phyloP scores from a whole-genome alignment of 2,888 invertebrate species.

The Oscheius sp. region DNA sequence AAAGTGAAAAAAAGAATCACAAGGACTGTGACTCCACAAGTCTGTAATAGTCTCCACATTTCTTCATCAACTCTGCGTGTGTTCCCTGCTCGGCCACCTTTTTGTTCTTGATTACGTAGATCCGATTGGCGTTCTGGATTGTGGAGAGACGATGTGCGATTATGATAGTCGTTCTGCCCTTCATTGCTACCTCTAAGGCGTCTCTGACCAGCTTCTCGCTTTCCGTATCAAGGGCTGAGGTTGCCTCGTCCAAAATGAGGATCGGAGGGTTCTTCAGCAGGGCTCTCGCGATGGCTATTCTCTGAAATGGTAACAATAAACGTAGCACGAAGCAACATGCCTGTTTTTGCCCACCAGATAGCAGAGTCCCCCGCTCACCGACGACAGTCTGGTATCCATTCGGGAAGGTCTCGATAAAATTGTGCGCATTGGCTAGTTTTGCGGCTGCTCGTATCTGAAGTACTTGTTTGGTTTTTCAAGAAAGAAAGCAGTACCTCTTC shows the following conservation, averaged over 20 bases:
- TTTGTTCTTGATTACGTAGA: too few species aligned
- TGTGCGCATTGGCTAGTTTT: slow-evolving; percentile 88
- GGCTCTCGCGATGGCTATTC: slow-evolving; percentile 93
- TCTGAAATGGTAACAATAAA: slow-evolving; percentile 74
- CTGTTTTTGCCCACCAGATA: slow-evolving; percentile 48
- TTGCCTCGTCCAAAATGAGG: slow-evolving; percentile 89
- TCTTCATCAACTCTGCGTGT: slow-evolving; percentile 83
- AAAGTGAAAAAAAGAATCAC: slow-evolving; percentile 5
- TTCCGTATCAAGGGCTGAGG: slow-evolving; percentile 82
- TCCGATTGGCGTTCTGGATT: slow-evolving; percentile 85
- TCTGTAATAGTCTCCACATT: slow-evolving; percentile 78
- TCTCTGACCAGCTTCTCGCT: slow-evolving; percentile 74
- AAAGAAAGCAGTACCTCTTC: slow-evolving; percentile 74
- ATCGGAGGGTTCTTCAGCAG: slow-evolving; percentile 88
- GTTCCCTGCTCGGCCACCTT: slow-evolving; percentile 75
- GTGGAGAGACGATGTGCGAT: slow-evolving; percentile 95
- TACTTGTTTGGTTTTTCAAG: not conserved
- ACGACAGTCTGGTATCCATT: slow-evolving; percentile 80
- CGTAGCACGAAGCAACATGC: not conserved
- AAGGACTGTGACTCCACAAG: slow-evolving; percentile 37
- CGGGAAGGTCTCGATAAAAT: slow-evolving; percentile 87
- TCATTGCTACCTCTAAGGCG: slow-evolving; percentile 86
- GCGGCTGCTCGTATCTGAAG: slow-evolving; percentile 82
- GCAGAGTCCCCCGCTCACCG: slow-evolving; percentile 81
- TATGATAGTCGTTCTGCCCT: slow-evolving; percentile 88